Evolutionary conservation across 2,113 vertebrate genomes (phyloP).

Genomic region (Phylloscopus trochiloides): DNA sequence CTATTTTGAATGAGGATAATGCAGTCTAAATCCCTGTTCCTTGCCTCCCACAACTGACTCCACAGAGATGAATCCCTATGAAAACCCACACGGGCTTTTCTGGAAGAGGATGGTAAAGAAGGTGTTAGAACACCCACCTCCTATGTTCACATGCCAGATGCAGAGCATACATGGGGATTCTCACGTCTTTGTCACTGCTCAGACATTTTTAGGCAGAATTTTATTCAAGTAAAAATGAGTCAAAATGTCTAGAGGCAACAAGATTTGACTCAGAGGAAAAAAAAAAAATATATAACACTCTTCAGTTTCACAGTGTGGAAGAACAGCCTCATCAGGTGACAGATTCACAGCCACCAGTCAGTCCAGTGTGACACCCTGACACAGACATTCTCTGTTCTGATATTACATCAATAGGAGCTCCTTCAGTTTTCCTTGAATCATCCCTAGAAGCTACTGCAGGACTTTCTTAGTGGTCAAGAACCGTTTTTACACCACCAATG

Average conservation of each 20-base stretch:
- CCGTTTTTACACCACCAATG: neutral
- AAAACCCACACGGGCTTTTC: constrained; percentile 2
- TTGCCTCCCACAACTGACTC: neutral
- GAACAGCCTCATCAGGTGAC: neutral
- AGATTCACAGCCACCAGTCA: neutral
- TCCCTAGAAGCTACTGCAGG: neutral
- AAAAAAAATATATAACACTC: neutral
- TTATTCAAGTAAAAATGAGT: neutral
- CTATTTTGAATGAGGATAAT: neutral
- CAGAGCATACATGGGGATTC: neutral
- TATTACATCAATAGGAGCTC: neutral
- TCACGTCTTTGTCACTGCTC: neutral
- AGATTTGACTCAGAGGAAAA: neutral
- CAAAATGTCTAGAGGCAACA: neutral
- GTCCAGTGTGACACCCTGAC: neutral
- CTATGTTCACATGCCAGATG: neutral
- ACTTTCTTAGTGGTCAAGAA: neutral
- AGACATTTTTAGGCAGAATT: neutral
- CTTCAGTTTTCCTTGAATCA: neutral
- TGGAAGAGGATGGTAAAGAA: neutral
- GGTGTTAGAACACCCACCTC: neutral
- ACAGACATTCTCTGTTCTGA: neutral
- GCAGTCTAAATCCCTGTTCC: neutral
- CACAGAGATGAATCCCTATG: neutral
- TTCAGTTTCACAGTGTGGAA: neutral